Evolutionary conservation across 2,113 vertebrate species (phyloP).

Genomic region (Vidua macroura): DNA sequence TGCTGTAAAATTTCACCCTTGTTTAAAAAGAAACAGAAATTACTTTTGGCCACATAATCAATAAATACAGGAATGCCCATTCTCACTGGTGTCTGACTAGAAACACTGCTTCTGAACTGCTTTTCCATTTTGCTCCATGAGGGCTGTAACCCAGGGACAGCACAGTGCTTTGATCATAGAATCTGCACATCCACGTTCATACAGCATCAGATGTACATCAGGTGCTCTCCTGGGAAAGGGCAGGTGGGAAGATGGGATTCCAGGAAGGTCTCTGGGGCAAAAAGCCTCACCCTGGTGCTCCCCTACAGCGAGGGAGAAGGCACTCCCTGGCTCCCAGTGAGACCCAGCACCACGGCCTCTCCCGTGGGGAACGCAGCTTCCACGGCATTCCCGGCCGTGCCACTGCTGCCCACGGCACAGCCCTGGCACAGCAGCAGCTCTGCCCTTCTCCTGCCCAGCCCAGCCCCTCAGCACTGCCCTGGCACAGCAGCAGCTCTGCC

Average conservation of each 20-base stretch:
- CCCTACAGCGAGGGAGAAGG: not conserved
- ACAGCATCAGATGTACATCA: not conserved
- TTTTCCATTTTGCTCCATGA: not conserved
- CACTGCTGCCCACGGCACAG: not conserved
- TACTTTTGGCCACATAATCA: not conserved
- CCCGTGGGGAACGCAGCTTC: not conserved
- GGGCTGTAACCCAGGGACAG: not conserved
- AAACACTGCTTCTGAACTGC: not conserved
- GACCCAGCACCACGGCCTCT: fast-evolving
- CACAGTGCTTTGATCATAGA: not conserved
- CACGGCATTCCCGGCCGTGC: not conserved
- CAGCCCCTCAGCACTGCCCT: not conserved
- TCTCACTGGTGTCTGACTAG: not conserved
- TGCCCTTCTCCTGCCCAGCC: not conserved
- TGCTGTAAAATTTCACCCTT: not conserved
- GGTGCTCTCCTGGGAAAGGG: not conserved
- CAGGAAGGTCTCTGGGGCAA: not conserved
- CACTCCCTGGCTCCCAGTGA: not conserved
- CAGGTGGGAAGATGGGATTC: not conserved
- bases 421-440: not conserved
- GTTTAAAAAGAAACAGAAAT: not conserved
- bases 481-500: not conserved
- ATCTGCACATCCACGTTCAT: not conserved
- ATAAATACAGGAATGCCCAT: not conserved
- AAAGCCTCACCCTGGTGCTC: not conserved